Evolutionary conservation across 2,797 vertebrate species (phyloP).

Genomic region (Notolepis coatsorum): DNA sequence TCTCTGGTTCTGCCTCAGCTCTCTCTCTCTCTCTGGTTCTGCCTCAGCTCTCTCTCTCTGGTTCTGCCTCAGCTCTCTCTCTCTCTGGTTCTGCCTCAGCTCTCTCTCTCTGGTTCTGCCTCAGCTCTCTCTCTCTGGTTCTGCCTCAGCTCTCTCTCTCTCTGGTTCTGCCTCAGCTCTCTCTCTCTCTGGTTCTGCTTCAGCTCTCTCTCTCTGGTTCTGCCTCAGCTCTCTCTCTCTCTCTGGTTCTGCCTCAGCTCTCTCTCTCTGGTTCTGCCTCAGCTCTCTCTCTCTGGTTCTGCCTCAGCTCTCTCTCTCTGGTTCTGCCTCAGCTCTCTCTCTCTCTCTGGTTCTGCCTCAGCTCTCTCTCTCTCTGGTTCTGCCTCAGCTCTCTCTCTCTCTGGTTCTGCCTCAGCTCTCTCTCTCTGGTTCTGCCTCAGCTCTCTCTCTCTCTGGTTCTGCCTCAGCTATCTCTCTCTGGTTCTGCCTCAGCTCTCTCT

Average conservation of each 20-base stretch:
- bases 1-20: neutral
- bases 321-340: neutral
- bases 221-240: neutral
- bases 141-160: neutral
- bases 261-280: neutral
- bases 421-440: neutral
- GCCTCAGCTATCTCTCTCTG: neutral
- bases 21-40: neutral
- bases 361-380: neutral
- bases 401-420: neutral
- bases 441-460: neutral
- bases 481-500: neutral
- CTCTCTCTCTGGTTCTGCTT: neutral
- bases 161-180: neutral
- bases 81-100: neutral
- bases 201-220: neutral
- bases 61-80: neutral
- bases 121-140: neutral
- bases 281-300: neutral
- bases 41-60: neutral
- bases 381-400: neutral
- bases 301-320: neutral
- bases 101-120: neutral
- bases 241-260: neutral
- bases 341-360: neutral